Percentiles rank a stretch among this genome's conserved stretches.
Evolutionary conservation across 1,140 invertebrate genomes (phyloP).

Genomic region (Heliconius congener): DNA sequence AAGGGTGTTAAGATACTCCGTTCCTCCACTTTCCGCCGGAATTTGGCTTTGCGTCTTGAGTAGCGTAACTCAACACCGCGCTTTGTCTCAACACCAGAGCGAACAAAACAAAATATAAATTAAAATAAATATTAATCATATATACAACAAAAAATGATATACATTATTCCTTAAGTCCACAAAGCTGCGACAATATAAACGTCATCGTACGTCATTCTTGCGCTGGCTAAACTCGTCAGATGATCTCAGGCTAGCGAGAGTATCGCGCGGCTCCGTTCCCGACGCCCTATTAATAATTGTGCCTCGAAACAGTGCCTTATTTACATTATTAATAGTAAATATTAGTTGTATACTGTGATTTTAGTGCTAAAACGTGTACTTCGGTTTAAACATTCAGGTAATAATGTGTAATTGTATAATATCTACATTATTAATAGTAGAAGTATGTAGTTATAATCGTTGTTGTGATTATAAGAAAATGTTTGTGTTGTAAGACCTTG

Average conservation of each 20-base stretch:
- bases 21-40: too few relatives aligned
- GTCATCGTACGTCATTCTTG: slow-evolving; percentile 25
- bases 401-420: not conserved
- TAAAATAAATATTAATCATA: not conserved
- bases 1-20: too few relatives aligned
- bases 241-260: slow-evolving; percentile 40
- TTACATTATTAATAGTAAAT: slow-evolving; percentile 17
- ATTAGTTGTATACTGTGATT: slow-evolving; percentile 18
- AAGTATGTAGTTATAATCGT: slow-evolving; percentile 19
- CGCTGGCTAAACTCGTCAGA: slow-evolving; percentile 38
- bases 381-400: slow-evolving; percentile 24
- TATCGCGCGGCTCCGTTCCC: slow-evolving; percentile 35
- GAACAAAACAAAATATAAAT: not conserved
- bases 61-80: too few relatives aligned
- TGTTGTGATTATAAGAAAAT: slow-evolving; percentile 36
- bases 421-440: not conserved
- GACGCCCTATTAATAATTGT: slow-evolving; percentile 9
- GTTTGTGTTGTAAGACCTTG: slow-evolving; percentile 55
- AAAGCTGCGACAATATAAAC: slow-evolving; percentile 26
- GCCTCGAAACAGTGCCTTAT: slow-evolving; percentile 27
- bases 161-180: not conserved
- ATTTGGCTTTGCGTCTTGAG: too few relatives aligned
- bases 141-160: not conserved
- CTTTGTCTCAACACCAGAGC: too few relatives aligned
- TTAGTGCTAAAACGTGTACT: slow-evolving; percentile 4